Evolutionary conservation across 2,888 invertebrate species (phyloP), one percentile per base, ranked within the genome.

Genomic region (Seira ritae): DNA sequence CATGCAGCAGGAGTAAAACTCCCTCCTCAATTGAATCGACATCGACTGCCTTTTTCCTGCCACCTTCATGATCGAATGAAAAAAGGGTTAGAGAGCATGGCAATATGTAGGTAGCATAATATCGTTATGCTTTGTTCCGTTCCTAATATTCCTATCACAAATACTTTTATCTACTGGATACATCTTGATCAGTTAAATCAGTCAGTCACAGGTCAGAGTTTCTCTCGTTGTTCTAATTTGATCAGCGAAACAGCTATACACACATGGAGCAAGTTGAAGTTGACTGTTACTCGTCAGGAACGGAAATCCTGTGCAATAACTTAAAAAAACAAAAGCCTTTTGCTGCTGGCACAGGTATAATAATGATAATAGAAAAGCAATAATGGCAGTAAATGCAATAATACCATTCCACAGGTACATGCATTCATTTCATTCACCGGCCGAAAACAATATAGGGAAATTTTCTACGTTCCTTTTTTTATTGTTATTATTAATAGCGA

Each of bases 261-360:
- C 17, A 8, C 6, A 8, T 55, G n/a, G 69, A 55, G 19, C 15
- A 73, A 65, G 2, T 31, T 8, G 31, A 31, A 8, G 2, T 50
- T 50, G 50, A 50, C 50, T 50, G 50, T 50, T 50, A 50, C 50
- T 50, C 50, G 50, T 50, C 85, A 84, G 85, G 89, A 89, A 87
- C 89, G 89, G 89, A 89, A 88, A 89, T 89, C 89, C 89, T 89
- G 89, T 89, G 86, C 86, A 87, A 87, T 87, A 87, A 87, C 84
- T 86, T 80, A 81, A 60, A 68, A 76, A 82, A 62, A 76, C 55
- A 71, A 82, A 74, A 60, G 3, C 6, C 50, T n/a, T 50, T 50
- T 8, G 50, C 50, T 50, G 3, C 50, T 19, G 8, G 17, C 46
- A 37, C 46, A 46, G 17, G 50, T 31, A 68, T 55, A 66, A 65